phyloP scores from a whole-genome alignment of 35 echinoderm and acorn worm species.

The Apostichopus californicus region DNA sequence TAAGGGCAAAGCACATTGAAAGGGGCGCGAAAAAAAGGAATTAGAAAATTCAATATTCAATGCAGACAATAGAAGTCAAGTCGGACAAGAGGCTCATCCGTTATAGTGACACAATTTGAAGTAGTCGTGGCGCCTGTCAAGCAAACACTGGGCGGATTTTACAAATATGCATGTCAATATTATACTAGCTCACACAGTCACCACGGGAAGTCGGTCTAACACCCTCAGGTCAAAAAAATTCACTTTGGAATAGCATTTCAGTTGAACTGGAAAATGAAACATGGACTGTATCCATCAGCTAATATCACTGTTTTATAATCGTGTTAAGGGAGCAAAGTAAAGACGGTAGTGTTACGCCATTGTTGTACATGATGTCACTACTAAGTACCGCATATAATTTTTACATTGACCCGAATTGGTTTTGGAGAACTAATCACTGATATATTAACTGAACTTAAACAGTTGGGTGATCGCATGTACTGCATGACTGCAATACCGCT shows the following conservation, averaged over 20 bases:
- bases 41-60: constrained; percentile 55
- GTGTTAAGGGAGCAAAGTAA: too few species aligned
- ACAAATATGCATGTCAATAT: constrained; percentile 52
- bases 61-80: constrained; percentile 38
- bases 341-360: too few species aligned
- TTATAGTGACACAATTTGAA: constrained; percentile 48
- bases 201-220: constrained; percentile 10
- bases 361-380: too few species aligned
- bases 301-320: too few species aligned
- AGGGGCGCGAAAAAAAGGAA: constrained; percentile 35
- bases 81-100: constrained; percentile 41
- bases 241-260: not conserved
- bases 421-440: too few species aligned
- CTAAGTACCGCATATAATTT: too few species aligned
- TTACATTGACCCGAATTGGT: too few species aligned
- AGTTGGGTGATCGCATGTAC: too few species aligned
- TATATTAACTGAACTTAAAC: too few species aligned
- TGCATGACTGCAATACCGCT: too few species aligned
- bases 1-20: constrained; percentile 31
- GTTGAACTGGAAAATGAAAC: too few species aligned
- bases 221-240: constrained; percentile 1
- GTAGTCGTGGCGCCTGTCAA: constrained; percentile 35
- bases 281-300: too few species aligned
- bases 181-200: constrained; percentile 17
- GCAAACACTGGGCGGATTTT: constrained; percentile 46